Evolutionary conservation across 2,113 vertebrate genomes (phyloP).

Genomic region (Barnardius zonarius): DNA sequence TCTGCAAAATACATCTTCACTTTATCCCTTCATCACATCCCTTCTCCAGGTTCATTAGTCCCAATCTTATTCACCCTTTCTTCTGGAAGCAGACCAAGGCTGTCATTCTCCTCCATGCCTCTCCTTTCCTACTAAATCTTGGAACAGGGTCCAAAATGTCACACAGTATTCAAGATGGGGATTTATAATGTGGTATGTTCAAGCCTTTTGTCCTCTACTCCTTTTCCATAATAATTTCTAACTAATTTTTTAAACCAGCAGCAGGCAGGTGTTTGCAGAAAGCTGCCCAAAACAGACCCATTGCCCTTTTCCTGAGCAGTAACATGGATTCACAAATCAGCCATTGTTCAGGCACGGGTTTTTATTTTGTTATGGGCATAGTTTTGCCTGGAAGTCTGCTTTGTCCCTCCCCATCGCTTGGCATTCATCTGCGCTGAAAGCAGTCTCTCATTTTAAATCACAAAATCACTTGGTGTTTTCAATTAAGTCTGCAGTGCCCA

Average conservation of each 20-base stretch:
- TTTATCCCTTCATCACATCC: not conserved
- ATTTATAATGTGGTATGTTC: not conserved
- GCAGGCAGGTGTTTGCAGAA: not conserved
- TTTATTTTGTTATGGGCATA: not conserved
- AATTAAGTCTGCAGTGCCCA: not conserved
- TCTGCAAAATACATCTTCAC: not conserved
- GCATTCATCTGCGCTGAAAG: not conserved
- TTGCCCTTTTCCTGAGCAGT: not conserved
- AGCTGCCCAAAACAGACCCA: not conserved
- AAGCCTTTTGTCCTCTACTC: not conserved
- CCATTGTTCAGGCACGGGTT: not conserved
- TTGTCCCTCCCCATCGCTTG: not conserved
- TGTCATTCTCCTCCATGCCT: not conserved
- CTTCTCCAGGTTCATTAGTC: not conserved
- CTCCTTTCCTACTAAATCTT: not conserved
- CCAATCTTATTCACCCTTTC: not conserved
- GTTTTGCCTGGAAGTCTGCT: not conserved
- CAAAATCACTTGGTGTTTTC: not conserved
- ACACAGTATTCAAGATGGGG: not conserved
- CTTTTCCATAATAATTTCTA: not conserved
- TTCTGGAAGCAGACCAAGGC: not conserved
- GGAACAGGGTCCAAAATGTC: not conserved
- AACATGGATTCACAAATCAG: not conserved
- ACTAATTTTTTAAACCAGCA: not conserved
- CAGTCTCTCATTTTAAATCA: not conserved